These are phyloP conservation scores for Ailurus styani DNA, from an alignment of 2,113 vertebrate genomes.

Conservation along the genomic window DNA sequence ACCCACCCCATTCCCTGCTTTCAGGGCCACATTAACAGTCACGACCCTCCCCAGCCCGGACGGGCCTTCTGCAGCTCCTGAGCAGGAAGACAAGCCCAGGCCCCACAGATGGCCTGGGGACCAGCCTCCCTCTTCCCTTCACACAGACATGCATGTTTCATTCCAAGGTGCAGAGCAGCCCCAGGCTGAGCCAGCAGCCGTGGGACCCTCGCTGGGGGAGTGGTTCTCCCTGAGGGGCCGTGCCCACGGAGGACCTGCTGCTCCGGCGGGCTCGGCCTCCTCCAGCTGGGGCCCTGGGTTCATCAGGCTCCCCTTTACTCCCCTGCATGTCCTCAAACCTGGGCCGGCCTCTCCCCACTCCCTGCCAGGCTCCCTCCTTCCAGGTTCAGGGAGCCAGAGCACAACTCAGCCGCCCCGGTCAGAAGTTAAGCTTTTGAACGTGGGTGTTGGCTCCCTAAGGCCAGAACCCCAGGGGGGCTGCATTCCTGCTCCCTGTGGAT, in stretches of 20 bases:
- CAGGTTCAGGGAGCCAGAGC: neutral
- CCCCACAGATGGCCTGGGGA: neutral
- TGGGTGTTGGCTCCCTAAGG: neutral
- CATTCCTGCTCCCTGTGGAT: neutral
- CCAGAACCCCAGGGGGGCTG: neutral
- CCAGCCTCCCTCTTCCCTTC: neutral
- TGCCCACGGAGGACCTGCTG: fast-evolving
- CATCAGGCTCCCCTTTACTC: neutral
- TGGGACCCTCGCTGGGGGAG: too few relatives aligned
- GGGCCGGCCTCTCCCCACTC: neutral
- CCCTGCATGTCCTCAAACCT: neutral
- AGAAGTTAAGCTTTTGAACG: neutral
- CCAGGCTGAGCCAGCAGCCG: neutral
- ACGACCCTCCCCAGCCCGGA: neutral
- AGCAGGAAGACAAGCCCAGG: neutral
- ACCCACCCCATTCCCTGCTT: neutral
- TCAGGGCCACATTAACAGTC: neutral
- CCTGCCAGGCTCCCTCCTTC: neutral
- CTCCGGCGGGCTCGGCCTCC: too few relatives aligned
- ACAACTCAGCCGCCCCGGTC: neutral
- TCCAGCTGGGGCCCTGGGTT: neutral
- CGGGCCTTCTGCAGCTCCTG: neutral
- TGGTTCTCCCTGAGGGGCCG: neutral
- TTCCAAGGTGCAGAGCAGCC: neutral
- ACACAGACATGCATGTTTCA: neutral